These are phyloP conservation scores for Plebejus melissa DNA, from an alignment of 2,888 invertebrate species.

Conservation along the genomic window DNA sequence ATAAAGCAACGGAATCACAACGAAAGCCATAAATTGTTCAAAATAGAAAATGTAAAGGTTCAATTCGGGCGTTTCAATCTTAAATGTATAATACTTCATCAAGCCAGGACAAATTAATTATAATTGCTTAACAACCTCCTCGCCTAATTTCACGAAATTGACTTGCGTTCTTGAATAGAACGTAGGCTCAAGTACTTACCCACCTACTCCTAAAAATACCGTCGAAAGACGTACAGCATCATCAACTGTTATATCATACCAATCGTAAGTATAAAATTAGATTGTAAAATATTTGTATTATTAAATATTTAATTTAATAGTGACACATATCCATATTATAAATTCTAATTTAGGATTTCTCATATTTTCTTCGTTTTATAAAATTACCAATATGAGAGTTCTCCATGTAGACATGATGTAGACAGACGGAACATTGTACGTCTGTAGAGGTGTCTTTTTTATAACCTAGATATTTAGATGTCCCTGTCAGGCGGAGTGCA, in stretches of 20 bases:
- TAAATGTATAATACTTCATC: conserved; percentile 18
- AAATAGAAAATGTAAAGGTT: background rate
- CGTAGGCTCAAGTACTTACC: conserved; percentile 1
- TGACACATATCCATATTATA: background rate
- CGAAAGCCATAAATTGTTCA: background rate
- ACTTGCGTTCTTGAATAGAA: conserved; percentile 17
- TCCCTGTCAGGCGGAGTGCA: conserved; percentile 1
- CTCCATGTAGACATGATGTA: background rate
- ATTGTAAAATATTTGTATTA: no score
- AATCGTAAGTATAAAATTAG: background rate
- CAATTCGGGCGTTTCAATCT: background rate
- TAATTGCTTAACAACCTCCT: conserved; percentile 13
- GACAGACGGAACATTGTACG: background rate
- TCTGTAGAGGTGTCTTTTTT: background rate
- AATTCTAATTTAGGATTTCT: background rate
- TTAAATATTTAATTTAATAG: background rate
- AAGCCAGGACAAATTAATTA: conserved; percentile 12
- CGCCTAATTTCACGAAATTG: conserved; percentile 13
- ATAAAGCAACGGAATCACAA: background rate
- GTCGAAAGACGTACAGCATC: background rate
- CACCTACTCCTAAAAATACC: background rate
- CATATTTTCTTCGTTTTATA: background rate
- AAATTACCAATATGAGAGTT: background rate
- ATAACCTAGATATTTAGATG: conserved; percentile 19
- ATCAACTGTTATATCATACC: background rate